Conservation (phyloP, 2,888 invertebrate genomes). For the Dolichomitus sp. region DNA sequence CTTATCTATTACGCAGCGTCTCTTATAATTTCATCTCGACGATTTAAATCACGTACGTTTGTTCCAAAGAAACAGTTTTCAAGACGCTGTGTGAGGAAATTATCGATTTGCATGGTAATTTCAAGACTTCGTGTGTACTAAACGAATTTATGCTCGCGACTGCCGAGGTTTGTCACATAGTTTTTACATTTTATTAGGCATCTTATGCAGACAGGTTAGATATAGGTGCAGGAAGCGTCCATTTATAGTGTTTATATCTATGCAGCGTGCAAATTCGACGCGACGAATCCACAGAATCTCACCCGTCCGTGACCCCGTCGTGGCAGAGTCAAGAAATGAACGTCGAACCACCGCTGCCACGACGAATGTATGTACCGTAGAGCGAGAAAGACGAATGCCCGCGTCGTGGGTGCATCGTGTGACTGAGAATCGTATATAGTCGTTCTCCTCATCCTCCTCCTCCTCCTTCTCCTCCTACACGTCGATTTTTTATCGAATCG, state of each 20-base stretch:
- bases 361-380: constrained; percentile 25
- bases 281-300: constrained; percentile 44
- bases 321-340: constrained; percentile 33
- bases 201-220: neutral
- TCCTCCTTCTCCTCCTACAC: neutral
- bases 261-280: constrained; percentile 46
- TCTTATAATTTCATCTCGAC: constrained; percentile 64
- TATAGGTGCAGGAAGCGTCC: constrained; percentile 1
- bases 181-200: constrained; percentile 31
- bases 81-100: constrained; percentile 32
- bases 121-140: constrained; percentile 22
- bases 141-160: constrained; percentile 55
- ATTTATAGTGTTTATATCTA: constrained; percentile 18
- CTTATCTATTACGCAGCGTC: constrained; percentile 50
- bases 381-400: constrained; percentile 56
- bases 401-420: constrained; percentile 34
- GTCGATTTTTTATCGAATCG: constrained; percentile 37
- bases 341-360: constrained; percentile 37
- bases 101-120: constrained; percentile 58
- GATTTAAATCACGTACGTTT: constrained; percentile 51
- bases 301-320: constrained; percentile 41
- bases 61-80: constrained; percentile 29
- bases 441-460: constrained; percentile 20
- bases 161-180: constrained; percentile 43
- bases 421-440: constrained; percentile 18